A percentile compares a stretch with the other conserved stretches of the same genome.
phyloP scores from a whole-genome alignment of 2,888 invertebrate genomes.

The Oscheius sp. region DNA sequence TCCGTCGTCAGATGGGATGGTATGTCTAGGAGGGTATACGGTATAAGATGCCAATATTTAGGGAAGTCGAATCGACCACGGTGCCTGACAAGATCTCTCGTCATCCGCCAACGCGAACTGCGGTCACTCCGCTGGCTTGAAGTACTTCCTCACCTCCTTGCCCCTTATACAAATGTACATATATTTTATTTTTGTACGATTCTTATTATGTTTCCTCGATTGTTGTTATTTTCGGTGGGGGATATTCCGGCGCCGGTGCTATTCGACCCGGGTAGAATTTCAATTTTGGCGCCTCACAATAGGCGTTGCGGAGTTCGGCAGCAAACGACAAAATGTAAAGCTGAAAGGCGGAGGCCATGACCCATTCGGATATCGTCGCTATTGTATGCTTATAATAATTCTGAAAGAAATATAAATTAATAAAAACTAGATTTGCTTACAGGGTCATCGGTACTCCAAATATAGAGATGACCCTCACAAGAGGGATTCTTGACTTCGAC shows the following conservation, averaged over 20 bases:
- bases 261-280: neutral
- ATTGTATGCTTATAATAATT: constrained; percentile 53
- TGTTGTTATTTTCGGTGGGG: too few species aligned
- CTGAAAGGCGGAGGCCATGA: constrained; percentile 57
- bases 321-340: constrained; percentile 63
- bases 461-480: constrained; percentile 18
- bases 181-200: too few species aligned
- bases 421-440: constrained; percentile 8
- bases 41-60: neutral
- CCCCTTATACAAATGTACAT: too few species aligned
- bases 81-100: neutral
- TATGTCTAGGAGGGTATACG: neutral
- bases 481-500: neutral
- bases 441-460: neutral
- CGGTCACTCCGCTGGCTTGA: too few species aligned
- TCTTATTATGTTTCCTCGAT: too few species aligned
- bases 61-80: neutral
- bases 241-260: too few species aligned
- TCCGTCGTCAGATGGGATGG: neutral
- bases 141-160: too few species aligned
- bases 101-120: too few species aligned
- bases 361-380: constrained; percentile 60
- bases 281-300: constrained; percentile 32
- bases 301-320: constrained; percentile 46
- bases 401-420: constrained; percentile 23